Evolutionary conservation across 2,113 vertebrate species (phyloP), one percentile per base, ranked within the genome.

Genomic region (Oreocharis arfaki): DNA sequence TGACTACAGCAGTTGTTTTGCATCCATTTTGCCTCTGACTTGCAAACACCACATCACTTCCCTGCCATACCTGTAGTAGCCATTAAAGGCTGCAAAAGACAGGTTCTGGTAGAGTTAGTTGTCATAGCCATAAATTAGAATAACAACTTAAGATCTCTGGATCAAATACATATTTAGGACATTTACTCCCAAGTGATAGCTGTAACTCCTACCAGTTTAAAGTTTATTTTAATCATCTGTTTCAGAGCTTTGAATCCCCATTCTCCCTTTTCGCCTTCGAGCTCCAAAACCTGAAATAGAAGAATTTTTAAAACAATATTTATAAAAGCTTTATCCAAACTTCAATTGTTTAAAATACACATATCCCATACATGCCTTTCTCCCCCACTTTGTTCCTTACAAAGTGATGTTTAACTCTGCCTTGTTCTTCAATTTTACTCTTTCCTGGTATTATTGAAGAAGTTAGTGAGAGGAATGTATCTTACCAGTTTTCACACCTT

Each of bases 221-320:
- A 99, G 97, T 99, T 99, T 97, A 99, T 99, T 98, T 99, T 99
- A 97, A 99, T 99, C 99, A 99, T 99, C 98, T 99, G 99, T 98
- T 99, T 99, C 96, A 99, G 97, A 93, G 99, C 99, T 98, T 99
- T 99, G 97, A 99, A 99, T 85, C 99, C 99, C 99, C 99, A 99
- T 98, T 99, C 99, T 97, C 99, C 99, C 94, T 99, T 99, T 97
- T 99, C 99, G 90, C 99, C 99, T 97, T 99, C 99, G 4, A 99
- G 98, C 84, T 99, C 99, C 98, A 99, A 97, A 84, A 99, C 99
- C 99, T 99, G 94, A 89, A 97, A 97, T 21, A 95, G 32, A 96
- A 95, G 12, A 97, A 73, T 79, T 86, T 78, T 42, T 30, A 28
- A 75, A 87, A 80, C n/a, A 88, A 3, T 42, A 57, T 42, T 84